Evolutionary conservation across 35 echinoderm and acorn worm genomes (phyloP), one percentile per base, ranked within the genome.

Genomic region (Holothuria glaberrima): DNA sequence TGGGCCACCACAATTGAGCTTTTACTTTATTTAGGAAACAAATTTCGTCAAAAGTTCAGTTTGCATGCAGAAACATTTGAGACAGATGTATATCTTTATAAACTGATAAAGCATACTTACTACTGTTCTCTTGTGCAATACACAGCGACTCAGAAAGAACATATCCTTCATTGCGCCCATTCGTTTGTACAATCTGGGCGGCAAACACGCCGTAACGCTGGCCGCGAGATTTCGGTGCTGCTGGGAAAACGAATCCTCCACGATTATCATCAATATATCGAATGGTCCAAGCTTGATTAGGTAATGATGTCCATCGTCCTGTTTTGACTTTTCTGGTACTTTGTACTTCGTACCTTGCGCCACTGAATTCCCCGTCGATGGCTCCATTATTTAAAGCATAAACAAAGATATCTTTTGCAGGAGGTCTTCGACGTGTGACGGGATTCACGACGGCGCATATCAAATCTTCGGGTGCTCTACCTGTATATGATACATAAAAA

Each of bases 401-500:
- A 12, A 81, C 22, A 18, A 3, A 29, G 1, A 81, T 58, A 6
- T 48, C 41, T 30, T 41, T 81, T 12, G 76, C 44, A 25, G 76
- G 76, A 13, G 76, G 76, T 52, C 5, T 48, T 26, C 76, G 13
- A 4, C 50, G 25, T 17, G 32, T 34, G 19, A 34, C 16, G 14
- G 76, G 76, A 46, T 81, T 81, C 21, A 81, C 50, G 4, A 81
- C 50, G 44, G 76, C 76, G 18, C 76, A 81, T 48, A 81, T 81
- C 45, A 81, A 54, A 28, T 81, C 76, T 18, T 36, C 9, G n/a
- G 28, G 75, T 20, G 75, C 75, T 9, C 14, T 14, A 79, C 75
- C 75, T 79, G 35, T 48, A 25, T 70, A 61, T n/a, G 24, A 61
- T 19, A 61, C 59, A 61, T 19, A 61, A 19, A n/a, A 19, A 19